These are phyloP conservation scores for Nannoperca australis DNA, from an alignment of 2,797 vertebrate genomes.

Conservation along the genomic window DNA sequence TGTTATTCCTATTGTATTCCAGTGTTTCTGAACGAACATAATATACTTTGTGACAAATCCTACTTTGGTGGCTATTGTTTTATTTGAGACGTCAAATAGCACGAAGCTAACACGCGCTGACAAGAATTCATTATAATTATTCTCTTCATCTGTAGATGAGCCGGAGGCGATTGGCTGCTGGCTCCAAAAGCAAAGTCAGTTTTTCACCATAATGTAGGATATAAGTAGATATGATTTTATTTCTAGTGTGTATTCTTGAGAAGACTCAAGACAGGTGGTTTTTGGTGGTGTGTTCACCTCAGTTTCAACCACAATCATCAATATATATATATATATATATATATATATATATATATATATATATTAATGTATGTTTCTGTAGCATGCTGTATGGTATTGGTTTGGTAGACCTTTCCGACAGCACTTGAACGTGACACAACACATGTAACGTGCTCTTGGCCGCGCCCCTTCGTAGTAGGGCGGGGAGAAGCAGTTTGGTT, in stretches of 20 bases:
- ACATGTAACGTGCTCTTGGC: slow-evolving; percentile 47
- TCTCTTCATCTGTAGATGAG: neutral
- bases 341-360: too few species aligned
- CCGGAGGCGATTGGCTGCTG: neutral
- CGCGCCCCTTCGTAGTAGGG: slow-evolving; percentile 78
- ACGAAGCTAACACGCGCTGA: neutral
- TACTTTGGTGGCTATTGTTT: neutral
- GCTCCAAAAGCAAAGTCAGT: neutral
- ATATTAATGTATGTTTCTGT: too few species aligned
- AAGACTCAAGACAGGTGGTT: neutral
- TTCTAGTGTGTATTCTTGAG: neutral
- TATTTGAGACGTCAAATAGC: neutral
- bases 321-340: too few species aligned
- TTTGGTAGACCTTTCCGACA: neutral
- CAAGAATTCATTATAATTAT: too few species aligned
- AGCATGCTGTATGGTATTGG: neutral
- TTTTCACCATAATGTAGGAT: neutral
- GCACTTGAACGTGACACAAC: slow-evolving; percentile 33
- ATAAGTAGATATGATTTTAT: neutral
- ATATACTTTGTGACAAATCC: neutral
- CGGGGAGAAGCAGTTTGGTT: slow-evolving; percentile 67
- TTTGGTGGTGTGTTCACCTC: neutral
- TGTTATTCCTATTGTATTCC: neutral
- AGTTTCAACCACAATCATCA: too few species aligned
- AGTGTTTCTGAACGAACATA: neutral